phyloP scores from a whole-genome alignment of 2,797 vertebrate species.

The Clarias pachynema region DNA sequence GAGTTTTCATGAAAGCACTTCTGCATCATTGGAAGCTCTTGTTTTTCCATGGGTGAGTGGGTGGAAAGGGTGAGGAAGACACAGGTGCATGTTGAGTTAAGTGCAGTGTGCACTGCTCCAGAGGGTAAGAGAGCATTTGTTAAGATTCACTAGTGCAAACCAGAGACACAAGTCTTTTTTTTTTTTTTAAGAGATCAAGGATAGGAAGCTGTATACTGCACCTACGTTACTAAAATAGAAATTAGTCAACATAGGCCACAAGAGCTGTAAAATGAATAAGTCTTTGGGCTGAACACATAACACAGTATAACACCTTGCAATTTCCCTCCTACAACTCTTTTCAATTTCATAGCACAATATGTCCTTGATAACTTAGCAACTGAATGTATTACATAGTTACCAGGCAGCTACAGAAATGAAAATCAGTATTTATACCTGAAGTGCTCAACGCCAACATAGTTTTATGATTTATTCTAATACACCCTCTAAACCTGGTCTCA shows the following conservation, averaged over 20 bases:
- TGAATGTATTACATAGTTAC: not conserved
- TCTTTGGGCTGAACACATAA: not conserved
- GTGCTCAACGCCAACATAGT: not conserved
- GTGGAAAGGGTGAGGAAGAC: constrained; percentile 8
- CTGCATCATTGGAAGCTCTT: constrained; percentile 18
- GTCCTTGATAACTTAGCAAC: constrained; percentile 14
- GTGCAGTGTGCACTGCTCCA: constrained; percentile 39
- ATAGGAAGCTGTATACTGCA: not conserved
- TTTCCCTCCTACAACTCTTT: constrained; percentile 25
- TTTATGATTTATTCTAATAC: not conserved
- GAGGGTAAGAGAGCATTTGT: constrained; percentile 21
- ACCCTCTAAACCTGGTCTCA: not conserved
- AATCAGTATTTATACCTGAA: constrained; percentile 15
- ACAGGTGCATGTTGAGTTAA: constrained; percentile 51
- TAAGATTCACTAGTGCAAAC: constrained; percentile 28
- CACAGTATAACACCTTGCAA: constrained; percentile 25
- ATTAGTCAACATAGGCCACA: not conserved
- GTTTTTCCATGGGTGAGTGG: not conserved
- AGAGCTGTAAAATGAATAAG: constrained; percentile 29
- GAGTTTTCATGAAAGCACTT: constrained; percentile 28
- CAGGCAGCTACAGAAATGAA: too few species aligned
- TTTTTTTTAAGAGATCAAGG: constrained; percentile 53
- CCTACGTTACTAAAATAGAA: not conserved
- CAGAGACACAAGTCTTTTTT: constrained; percentile 42
- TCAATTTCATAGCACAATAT: constrained; percentile 9